Evolutionary conservation across 2,113 vertebrate species (phyloP).

Genomic region (Pteropus alecto): DNA sequence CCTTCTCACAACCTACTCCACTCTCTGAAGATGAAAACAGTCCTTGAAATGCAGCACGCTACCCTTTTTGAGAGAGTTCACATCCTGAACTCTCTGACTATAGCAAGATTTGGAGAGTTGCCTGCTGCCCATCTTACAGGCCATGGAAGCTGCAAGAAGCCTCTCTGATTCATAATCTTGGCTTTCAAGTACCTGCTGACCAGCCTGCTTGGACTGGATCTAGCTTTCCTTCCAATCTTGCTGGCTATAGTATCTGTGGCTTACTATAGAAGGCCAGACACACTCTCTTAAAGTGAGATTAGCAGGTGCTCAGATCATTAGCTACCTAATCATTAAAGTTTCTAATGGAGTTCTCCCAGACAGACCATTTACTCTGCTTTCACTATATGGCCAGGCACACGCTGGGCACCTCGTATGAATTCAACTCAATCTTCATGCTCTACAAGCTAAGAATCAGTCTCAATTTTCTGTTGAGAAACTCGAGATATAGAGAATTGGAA

Average conservation of each 20-base stretch:
- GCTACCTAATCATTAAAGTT: background rate
- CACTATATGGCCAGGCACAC: background rate
- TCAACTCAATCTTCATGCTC: background rate
- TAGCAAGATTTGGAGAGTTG: background rate
- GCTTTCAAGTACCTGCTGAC: background rate
- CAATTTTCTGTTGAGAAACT: background rate
- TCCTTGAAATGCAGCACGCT: background rate
- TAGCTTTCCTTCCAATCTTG: background rate
- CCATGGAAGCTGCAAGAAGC: background rate
- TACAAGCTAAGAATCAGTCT: background rate
- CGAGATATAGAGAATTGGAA: background rate
- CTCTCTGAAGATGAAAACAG: background rate
- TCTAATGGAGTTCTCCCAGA: background rate
- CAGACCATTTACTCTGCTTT: background rate
- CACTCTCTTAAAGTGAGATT: background rate
- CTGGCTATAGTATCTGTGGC: background rate
- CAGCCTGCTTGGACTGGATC: background rate
- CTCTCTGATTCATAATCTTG: background rate
- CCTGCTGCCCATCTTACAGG: background rate
- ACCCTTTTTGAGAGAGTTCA: background rate
- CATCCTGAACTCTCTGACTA: background rate
- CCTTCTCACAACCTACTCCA: background rate
- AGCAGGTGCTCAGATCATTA: background rate
- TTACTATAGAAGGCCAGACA: background rate
- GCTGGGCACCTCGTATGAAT: rapidly evolving